Percentiles rank a stretch among this genome's conserved stretches.
phyloP scores from a whole-genome alignment of 2,888 invertebrate genomes.

The Altica lythri region DNA sequence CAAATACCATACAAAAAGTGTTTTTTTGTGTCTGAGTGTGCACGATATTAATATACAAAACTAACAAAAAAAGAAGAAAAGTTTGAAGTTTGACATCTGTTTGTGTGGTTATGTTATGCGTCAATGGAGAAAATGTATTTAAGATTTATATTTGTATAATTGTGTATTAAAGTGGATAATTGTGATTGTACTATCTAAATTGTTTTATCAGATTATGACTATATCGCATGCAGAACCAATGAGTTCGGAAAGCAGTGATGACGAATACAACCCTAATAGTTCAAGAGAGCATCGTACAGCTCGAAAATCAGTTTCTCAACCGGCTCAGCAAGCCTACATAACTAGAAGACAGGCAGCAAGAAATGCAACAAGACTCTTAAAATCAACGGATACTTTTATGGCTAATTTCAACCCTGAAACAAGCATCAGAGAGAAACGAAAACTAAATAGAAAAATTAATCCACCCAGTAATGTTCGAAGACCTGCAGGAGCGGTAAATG shows the following conservation, averaged over 20 bases:
- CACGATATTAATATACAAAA: too few species aligned
- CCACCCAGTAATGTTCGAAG: slow-evolving; percentile 59
- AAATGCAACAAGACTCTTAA: slow-evolving; percentile 40
- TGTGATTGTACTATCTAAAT: not conserved
- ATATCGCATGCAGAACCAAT: slow-evolving; percentile 10
- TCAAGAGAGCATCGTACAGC: slow-evolving; percentile 42
- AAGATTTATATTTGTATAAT: too few species aligned
- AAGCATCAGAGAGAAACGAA: slow-evolving; percentile 76
- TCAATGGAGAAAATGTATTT: too few species aligned
- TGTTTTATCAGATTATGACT: not conserved
- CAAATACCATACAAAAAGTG: too few species aligned
- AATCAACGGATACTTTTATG: slow-evolving; percentile 44
- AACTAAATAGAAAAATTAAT: slow-evolving; percentile 70
- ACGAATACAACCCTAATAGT: slow-evolving; percentile 38
- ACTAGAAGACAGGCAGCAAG: slow-evolving; percentile 45
- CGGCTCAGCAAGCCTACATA: slow-evolving; percentile 34
- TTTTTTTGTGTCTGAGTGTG: too few species aligned
- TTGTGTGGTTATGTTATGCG: too few species aligned
- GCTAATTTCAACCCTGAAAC: slow-evolving; percentile 78
- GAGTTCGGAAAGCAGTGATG: slow-evolving; percentile 40
- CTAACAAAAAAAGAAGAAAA: too few species aligned
- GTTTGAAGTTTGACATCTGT: too few species aligned
- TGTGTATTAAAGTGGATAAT: not conserved
- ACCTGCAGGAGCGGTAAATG: slow-evolving; percentile 65
- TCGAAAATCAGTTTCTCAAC: slow-evolving; percentile 42